Percentiles rank a stretch among this genome's conserved stretches.
phyloP scores from a whole-genome alignment of 2,888 invertebrate genomes.

The Ichneumoninae sp. region DNA sequence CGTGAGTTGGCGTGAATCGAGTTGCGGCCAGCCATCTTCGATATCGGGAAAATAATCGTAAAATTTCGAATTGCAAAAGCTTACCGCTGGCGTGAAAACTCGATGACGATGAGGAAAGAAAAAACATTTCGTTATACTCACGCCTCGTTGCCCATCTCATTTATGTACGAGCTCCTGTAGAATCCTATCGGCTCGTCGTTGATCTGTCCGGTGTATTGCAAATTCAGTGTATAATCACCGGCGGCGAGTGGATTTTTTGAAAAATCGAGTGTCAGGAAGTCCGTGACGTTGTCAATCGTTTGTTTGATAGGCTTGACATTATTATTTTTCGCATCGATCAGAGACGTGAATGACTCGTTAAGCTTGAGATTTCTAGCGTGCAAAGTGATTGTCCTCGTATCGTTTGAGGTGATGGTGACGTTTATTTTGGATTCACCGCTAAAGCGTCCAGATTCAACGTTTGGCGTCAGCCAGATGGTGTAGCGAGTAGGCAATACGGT shows the following conservation, averaged over 20 bases:
- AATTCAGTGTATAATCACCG: constrained; percentile 85
- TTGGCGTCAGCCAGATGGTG: constrained; percentile 84
- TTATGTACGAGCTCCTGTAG: constrained; percentile 88
- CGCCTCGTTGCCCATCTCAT: constrained; percentile 81
- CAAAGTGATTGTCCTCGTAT: constrained; percentile 32
- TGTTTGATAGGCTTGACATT: not conserved
- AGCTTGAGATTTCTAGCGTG: constrained; percentile 63
- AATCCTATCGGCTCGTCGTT: constrained; percentile 88
- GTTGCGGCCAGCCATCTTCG: constrained; percentile 88
- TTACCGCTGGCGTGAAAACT: not conserved
- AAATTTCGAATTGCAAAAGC: not conserved
- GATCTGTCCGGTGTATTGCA: constrained; percentile 86
- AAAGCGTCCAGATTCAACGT: constrained; percentile 81
- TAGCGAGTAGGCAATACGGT: constrained; percentile 85
- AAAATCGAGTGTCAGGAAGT: constrained; percentile 44
- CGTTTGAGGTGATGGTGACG: not conserved
- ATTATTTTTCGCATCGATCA: not conserved
- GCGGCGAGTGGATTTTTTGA: fast-evolving
- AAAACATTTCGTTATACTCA: constrained; percentile 68
- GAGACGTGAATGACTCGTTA: not conserved
- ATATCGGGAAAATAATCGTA: not conserved
- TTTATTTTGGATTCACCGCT: constrained; percentile 49
- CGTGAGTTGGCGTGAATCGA: constrained; percentile 89
- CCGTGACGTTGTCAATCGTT: constrained; percentile 1
- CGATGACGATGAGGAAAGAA: not conserved